These are phyloP conservation scores for Enteromius anoplus DNA, from an alignment of 2,797 vertebrate genomes.

Conservation along the genomic window DNA sequence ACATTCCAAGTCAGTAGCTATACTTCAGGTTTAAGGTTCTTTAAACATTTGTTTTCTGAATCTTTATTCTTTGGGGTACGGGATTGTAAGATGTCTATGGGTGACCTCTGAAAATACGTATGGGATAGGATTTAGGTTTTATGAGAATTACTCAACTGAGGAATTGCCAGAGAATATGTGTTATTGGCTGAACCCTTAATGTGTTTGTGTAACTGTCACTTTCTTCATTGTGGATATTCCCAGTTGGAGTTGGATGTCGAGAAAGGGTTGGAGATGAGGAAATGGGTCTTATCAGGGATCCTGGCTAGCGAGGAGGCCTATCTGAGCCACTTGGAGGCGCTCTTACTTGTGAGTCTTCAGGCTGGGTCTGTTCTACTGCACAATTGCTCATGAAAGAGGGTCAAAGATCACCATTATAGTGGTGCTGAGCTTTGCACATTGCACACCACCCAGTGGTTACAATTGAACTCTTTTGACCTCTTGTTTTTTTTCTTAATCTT, in stretches of 20 bases:
- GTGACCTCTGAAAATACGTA: constrained; percentile 7
- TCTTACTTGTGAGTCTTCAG: constrained; percentile 86
- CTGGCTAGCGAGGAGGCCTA: constrained; percentile 95
- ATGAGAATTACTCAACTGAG: constrained; percentile 5
- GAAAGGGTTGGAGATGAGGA: constrained; percentile 97
- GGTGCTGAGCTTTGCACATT: constrained; percentile 30
- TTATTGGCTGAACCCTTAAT: constrained; percentile 25
- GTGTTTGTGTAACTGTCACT: constrained; percentile 15
- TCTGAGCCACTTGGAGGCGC: constrained; percentile 93
- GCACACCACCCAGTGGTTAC: not conserved
- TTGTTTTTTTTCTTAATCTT: constrained; percentile 22
- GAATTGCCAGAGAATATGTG: constrained; percentile 4
- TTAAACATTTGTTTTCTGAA: constrained; percentile 6
- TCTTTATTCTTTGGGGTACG: constrained; percentile 1
- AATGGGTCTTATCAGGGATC: constrained; percentile 97
- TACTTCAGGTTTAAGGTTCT: not conserved
- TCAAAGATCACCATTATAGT: constrained; percentile 2
- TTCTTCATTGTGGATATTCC: constrained; percentile 21
- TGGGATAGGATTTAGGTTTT: not conserved
- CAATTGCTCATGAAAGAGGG: not conserved
- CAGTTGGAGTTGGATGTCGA: constrained; percentile 94
- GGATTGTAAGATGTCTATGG: not conserved
- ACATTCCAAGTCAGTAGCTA: not conserved
- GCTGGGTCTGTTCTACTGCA: not conserved
- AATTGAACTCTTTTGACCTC: constrained; percentile 20